Conservation (phyloP, 1,140 invertebrate species). For the Chelonus insularis region DNA sequence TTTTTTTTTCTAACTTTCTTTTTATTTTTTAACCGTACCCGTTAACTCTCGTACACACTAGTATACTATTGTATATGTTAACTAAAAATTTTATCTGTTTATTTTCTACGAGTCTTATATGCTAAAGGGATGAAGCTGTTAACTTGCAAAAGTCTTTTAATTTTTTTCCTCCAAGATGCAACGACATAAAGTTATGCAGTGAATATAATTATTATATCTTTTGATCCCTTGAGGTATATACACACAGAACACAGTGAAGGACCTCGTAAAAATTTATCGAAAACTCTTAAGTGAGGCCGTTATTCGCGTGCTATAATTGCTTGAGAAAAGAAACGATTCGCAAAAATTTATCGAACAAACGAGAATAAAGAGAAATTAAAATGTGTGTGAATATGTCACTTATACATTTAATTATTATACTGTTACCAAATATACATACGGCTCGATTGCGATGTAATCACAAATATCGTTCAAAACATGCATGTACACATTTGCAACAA, state of each 20-base stretch:
- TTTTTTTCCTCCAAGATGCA: background rate
- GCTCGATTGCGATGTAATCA: background rate
- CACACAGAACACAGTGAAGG: background rate
- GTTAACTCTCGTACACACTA: background rate
- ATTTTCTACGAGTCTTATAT: background rate
- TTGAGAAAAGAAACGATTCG: conserved; percentile 11
- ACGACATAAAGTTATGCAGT: conserved; percentile 3
- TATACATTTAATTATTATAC: no score
- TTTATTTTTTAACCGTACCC: background rate
- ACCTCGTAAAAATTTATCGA: conserved; percentile 27
- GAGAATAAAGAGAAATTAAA: background rate
- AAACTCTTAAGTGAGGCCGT: conserved; percentile 20
- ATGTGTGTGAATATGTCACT: background rate
- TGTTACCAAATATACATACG: background rate
- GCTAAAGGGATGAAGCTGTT: background rate
- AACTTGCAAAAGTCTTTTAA: background rate
- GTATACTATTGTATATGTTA: no score
- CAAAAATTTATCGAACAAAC: conserved; percentile 11
- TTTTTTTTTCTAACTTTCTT: background rate
- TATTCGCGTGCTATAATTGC: conserved; percentile 22
- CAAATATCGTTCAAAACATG: background rate
- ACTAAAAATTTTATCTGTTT: background rate
- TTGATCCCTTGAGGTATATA: background rate
- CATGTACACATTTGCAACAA: background rate
- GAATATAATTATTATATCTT: conserved; percentile 9